Base-by-base conservation (phyloP, 2,888 invertebrate species). In the Polymixis lichenea region DNA sequence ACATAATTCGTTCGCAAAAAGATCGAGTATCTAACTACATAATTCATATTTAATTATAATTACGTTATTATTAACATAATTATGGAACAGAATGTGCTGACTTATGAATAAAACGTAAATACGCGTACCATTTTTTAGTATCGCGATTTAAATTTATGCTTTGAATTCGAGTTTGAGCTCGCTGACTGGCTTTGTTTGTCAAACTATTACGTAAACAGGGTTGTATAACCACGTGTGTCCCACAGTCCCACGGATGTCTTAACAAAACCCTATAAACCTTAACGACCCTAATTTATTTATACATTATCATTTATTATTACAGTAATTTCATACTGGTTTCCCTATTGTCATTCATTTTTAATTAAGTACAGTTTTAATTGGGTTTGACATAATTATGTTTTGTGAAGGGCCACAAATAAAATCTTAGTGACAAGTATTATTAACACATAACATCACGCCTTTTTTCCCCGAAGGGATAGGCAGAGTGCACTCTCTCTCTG, bases 241-340 rank as follows among this genome's bases (percentile, higher is more conserved):
- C 19, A 17, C 11, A n/a, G 11, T 32, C 49, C 25, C 72, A n/a
- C 60, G 17, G 8, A 17, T 6, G 2, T 11, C 17, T 13, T 7
- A 19, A 49, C 46, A 79, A 71, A 71, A 7, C 28, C 71, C 19
- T 22, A 62, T 62, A 55, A 71, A 77, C 3, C 2, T 58, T 80
- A 53, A 64, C 1, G 55, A 55, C 49, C 13, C 15, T n/a, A n/a
- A 55, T 69, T 28, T 7, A 46, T 22, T 61, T 6, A 11, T 38
- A 19, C 13, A 71, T 71, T 60, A 19, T n/a, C 7, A 22, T 74
- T 22, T 46, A 58, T 25, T 22, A 15, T 5, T n/a, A n/a, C n/a
- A 9, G 4, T 60, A 4, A 25, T 32, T 6, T 19, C 8, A 2
- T 2, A 6, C 17, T 15, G 22, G 46, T 64, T 74, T 74, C 32